Evolutionary conservation across 2,888 invertebrate species (phyloP).

Genomic region (Argynnis bischoffii): DNA sequence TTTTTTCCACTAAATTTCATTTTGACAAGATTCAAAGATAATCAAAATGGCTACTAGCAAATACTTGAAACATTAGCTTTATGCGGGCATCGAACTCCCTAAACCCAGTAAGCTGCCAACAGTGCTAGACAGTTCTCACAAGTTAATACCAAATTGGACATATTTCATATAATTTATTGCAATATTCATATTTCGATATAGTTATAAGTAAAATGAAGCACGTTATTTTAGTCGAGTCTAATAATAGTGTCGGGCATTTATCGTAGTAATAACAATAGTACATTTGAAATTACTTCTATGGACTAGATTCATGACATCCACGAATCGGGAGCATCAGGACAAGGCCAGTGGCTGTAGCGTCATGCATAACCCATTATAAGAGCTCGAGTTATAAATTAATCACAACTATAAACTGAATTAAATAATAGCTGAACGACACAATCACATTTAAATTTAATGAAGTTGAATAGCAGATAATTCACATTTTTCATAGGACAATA

Average conservation of each 20-base stretch:
- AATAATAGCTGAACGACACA: conserved; percentile 3
- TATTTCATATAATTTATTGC: no score
- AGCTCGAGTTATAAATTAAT: conserved; percentile 26
- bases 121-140: no score
- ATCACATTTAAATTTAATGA: neutral
- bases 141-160: no score
- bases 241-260: conserved; percentile 9
- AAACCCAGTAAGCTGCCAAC: no score
- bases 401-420: conserved; percentile 21
- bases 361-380: conserved; percentile 26
- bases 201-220: conserved; percentile 2
- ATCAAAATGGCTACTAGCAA: no score
- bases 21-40: no score
- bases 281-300: conserved; percentile 31
- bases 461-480: neutral
- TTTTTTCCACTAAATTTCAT: no score
- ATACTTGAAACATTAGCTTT: no score
- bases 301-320: conserved; percentile 32
- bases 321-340: conserved; percentile 39
- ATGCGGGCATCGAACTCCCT: no score
- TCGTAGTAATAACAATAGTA: conserved; percentile 20
- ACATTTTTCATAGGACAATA: neutral
- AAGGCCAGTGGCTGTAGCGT: conserved; percentile 33
- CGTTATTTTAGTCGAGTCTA: neutral
- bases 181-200: conserved; percentile 1